phyloP scores from a whole-genome alignment of 1,140 invertebrate species.

The Drosophila pandora region DNA sequence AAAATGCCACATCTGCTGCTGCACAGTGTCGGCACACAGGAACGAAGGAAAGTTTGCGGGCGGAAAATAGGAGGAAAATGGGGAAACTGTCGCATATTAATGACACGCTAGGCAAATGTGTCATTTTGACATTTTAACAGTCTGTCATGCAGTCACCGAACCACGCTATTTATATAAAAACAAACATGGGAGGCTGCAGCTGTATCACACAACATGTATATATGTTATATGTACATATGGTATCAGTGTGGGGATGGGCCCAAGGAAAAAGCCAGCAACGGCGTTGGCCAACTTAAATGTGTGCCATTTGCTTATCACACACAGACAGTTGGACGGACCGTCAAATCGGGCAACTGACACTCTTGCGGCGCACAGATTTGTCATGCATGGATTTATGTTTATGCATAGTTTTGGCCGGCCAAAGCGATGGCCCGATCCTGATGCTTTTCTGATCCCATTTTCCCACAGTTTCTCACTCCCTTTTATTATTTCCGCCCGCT shows the following conservation, averaged over 20 bases:
- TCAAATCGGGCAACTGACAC: conserved; percentile 54
- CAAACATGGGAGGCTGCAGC: conserved; percentile 65
- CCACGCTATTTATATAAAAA: conserved; percentile 73
- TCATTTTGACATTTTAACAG: conserved; percentile 82
- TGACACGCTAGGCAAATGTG: conserved; percentile 82
- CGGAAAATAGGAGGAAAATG: not conserved
- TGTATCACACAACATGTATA: conserved; percentile 20
- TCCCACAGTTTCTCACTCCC: not conserved
- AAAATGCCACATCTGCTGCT: conserved; percentile 57
- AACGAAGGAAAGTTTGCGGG: conserved; percentile 2
- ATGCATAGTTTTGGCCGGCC: conserved; percentile 61
- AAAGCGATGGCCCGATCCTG: not conserved
- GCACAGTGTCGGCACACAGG: not conserved
- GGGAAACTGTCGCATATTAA: conserved; percentile 75
- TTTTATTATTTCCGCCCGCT: conserved; percentile 2
- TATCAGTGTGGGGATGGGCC: conserved; percentile 11
- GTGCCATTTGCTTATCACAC: conserved; percentile 76
- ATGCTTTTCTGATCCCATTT: not conserved
- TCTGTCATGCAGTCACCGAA: conserved; percentile 80
- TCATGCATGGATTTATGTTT: conserved; percentile 80
- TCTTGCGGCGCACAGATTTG: conserved; percentile 74
- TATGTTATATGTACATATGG: not conserved
- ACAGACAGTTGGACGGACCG: conserved; percentile 20
- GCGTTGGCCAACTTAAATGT: conserved; percentile 60
- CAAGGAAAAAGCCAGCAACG: conserved; percentile 23